These are phyloP conservation scores for Spinibarbus caldwelli DNA, from an alignment of 2,797 vertebrate species.

Conservation along the genomic window DNA sequence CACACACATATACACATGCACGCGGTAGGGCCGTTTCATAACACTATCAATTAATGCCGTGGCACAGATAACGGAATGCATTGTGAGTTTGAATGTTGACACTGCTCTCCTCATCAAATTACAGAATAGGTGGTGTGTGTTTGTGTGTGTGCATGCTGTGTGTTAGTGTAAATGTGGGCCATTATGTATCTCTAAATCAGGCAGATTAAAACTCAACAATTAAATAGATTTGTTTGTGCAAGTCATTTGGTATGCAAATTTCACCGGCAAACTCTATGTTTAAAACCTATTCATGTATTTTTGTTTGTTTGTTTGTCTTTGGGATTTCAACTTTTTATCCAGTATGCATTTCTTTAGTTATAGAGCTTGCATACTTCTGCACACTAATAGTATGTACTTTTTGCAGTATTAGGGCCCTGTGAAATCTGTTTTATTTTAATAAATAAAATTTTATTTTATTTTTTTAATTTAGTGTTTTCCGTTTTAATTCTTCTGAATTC, in stretches of 20 bases:
- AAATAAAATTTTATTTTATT: too few relatives aligned
- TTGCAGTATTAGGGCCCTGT: too few relatives aligned
- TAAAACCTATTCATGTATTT: not conserved
- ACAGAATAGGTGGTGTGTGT: constrained; percentile 15
- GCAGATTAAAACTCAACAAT: not conserved
- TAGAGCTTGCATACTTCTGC: too few relatives aligned
- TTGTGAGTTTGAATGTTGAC: constrained; percentile 50
- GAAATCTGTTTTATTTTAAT: too few relatives aligned
- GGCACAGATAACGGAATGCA: constrained; percentile 53
- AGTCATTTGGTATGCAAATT: not conserved
- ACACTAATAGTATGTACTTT: too few relatives aligned
- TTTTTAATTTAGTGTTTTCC: not conserved
- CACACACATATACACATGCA: not conserved
- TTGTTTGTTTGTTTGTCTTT: not conserved
- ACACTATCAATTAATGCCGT: constrained; percentile 38
- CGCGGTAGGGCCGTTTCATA: constrained; percentile 29
- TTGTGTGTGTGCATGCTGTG: not conserved
- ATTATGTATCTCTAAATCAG: not conserved
- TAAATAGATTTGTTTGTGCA: not conserved
- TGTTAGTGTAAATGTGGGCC: not conserved
- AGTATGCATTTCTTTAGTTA: not conserved
- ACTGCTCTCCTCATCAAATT: constrained; percentile 52
- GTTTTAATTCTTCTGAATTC: not conserved
- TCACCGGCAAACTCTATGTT: not conserved
- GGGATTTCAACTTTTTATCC: not conserved